phyloP scores from a whole-genome alignment of 2,888 invertebrate species.

The Metacarcinus magister region DNA sequence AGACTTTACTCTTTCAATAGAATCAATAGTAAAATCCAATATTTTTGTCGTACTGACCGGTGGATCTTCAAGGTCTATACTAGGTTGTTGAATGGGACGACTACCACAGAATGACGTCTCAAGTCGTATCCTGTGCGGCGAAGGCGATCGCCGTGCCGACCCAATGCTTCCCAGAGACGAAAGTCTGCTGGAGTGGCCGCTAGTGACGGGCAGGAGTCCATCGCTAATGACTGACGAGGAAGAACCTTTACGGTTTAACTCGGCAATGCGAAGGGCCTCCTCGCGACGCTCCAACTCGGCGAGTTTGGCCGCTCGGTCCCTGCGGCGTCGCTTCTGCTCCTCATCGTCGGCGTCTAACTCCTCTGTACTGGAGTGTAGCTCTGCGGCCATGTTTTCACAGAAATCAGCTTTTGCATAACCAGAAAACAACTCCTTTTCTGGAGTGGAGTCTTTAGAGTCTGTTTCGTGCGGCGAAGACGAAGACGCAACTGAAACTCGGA shows the following conservation, averaged over 20 bases:
- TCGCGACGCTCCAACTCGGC: conserved; percentile 85
- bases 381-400: conserved; percentile 82
- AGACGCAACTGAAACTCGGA: conserved; percentile 80
- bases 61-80: conserved; percentile 82
- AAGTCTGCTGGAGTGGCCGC: conserved; percentile 91
- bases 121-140: conserved; percentile 88
- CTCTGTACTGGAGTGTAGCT: conserved; percentile 91
- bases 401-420: conserved; percentile 80
- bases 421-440: conserved; percentile 80
- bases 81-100: conserved; percentile 82
- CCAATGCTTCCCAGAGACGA: conserved; percentile 91
- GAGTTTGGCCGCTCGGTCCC: conserved; percentile 85
- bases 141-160: conserved; percentile 86
- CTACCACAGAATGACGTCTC: conserved; percentile 83
- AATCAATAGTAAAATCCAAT: conserved; percentile 79
- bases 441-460: conserved; percentile 81
- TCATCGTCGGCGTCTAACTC: conserved; percentile 93
- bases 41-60: conserved; percentile 77
- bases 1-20: conserved; percentile 79
- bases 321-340: conserved; percentile 84
- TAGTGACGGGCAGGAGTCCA: conserved; percentile 85
- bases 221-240: conserved; percentile 83
- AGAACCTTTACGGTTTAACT: conserved; percentile 83
- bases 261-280: conserved; percentile 83
- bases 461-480: conserved; percentile 81